Percentiles rank a stretch among this genome's conserved stretches.
Evolutionary conservation across 2,888 invertebrate genomes (phyloP).

Genomic region (Tiliacea aurago): DNA sequence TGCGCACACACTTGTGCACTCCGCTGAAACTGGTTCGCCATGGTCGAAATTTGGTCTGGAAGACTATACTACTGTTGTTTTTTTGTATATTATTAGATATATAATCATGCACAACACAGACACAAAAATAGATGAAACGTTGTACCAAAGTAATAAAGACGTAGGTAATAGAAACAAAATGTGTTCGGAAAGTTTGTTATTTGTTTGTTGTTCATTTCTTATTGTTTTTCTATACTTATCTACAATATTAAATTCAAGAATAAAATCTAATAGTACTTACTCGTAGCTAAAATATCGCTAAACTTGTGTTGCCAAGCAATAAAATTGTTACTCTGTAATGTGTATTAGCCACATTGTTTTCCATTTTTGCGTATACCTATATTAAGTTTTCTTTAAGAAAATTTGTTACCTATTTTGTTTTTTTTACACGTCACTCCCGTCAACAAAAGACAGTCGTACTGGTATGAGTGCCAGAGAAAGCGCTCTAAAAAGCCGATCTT

Average conservation of each 20-base stretch:
- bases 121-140: neutral
- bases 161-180: constrained; percentile 35
- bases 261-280: constrained; percentile 16
- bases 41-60: too few species aligned
- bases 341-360: neutral
- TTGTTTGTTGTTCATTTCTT: constrained; percentile 38
- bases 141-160: neutral
- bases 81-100: too few species aligned
- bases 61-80: too few species aligned
- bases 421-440: too few species aligned
- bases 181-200: constrained; percentile 27
- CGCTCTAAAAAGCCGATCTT: too few species aligned
- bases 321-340: constrained; percentile 7
- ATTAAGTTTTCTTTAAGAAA: too few species aligned
- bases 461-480: too few species aligned
- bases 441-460: too few species aligned
- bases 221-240: constrained; percentile 25
- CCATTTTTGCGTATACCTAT: too few species aligned
- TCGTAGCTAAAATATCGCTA: constrained; percentile 13
- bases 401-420: too few species aligned
- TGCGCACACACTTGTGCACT: too few species aligned
- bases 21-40: too few species aligned
- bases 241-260: constrained; percentile 18
- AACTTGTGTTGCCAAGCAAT: constrained; percentile 31
- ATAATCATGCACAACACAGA: neutral